phyloP scores from a whole-genome alignment of 2,797 vertebrate species.

The Pangasius mekongensis region DNA sequence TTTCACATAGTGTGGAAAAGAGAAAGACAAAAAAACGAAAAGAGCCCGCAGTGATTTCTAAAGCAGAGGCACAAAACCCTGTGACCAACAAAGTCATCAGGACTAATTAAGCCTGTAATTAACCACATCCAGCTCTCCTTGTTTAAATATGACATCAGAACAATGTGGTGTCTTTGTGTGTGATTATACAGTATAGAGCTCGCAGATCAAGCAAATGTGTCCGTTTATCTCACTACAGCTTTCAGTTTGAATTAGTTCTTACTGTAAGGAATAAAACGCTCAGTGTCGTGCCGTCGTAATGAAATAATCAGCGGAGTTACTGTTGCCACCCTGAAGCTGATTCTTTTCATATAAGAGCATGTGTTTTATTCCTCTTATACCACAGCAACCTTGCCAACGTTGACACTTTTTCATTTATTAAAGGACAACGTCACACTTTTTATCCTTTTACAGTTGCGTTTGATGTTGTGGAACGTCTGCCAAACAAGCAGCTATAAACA shows the following conservation, averaged over 20 bases:
- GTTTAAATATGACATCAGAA: neutral
- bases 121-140: neutral
- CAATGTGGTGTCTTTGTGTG: neutral
- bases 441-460: neutral
- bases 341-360: neutral
- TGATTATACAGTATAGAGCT: neutral
- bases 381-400: neutral
- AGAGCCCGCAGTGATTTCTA: neutral
- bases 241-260: neutral
- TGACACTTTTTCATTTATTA: neutral
- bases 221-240: neutral
- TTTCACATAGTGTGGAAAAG: slow-evolving; percentile 35
- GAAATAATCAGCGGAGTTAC: neutral
- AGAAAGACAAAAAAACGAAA: neutral
- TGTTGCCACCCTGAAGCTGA: neutral
- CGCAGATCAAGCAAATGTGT: neutral
- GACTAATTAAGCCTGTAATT: neutral
- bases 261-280: neutral
- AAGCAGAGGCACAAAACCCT: neutral
- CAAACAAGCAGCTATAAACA: neutral
- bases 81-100: neutral
- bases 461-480: too few relatives aligned
- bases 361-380: neutral
- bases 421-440: neutral
- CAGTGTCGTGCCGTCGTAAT: neutral